Base-by-base conservation (phyloP, 2,113 vertebrate genomes). In the Dasypus novemcinctus region DNA sequence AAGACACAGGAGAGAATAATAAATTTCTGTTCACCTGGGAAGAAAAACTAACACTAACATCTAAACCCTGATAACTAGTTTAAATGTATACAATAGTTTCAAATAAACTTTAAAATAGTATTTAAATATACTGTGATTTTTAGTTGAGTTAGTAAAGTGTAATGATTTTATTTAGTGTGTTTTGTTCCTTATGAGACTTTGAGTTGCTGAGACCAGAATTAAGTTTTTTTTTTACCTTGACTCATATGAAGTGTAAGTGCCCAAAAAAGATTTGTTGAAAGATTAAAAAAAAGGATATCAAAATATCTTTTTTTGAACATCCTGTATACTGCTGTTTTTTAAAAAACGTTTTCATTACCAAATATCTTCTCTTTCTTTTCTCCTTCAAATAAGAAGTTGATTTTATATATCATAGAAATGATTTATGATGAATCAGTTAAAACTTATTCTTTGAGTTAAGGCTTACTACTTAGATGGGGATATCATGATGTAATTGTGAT, bases 371-470 rank as follows among this genome's bases (percentile, higher is more conserved):
- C 20, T 57, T 57, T 6, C 17, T 20, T 20, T 15, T 61, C 10
- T 84, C 57, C 23, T 38, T 85, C 43, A 96, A 72, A 74, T 43
- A 69, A 31, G 17, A 89, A n/a, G 63, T 43, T 84, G 36, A 59
- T 64, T 92, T 92, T 84, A 31, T 54, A n/a, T 71, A 31, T 17
- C 38, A 36, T 46, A 71, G 93, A 90, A 52, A 54, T 94, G 38
- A 43, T 90, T 87, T 63, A 68, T 31, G 79, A 18, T 27, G 23
- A 93, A 94, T 25, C 71, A 85, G 85, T 83, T 80, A 78, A 61
- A 11, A 11, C 59, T 87, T 49, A 68, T 78, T 90, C 59, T 96
- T 94, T 90, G 61, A 94, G 41, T 87, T 94, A 75, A 80, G 23
- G 3, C 91, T 90, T 74, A 85, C 84, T 93, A 61, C 94, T 82